phyloP scores from a whole-genome alignment of 2,888 invertebrate species.

The Dysmachus trigonus region DNA sequence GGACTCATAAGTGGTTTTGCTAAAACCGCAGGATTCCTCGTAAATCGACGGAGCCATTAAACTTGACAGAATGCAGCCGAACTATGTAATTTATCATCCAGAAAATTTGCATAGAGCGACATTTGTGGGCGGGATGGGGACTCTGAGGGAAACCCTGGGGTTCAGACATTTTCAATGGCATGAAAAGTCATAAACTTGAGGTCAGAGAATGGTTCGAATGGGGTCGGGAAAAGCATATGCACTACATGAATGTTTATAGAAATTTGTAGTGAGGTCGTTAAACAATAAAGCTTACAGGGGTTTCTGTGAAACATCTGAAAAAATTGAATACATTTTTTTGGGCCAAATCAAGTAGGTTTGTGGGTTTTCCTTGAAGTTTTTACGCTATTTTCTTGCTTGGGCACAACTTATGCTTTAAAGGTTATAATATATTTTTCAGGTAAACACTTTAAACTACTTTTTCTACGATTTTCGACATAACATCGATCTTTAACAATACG shows the following conservation, averaged over 20 bases:
- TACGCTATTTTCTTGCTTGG: background rate
- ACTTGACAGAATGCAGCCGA: conserved; percentile 8
- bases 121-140: background rate
- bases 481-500: no score
- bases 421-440: no score
- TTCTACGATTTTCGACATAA: no score
- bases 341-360: background rate
- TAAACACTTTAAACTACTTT: no score
- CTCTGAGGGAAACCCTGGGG: background rate
- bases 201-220: background rate
- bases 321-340: background rate
- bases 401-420: background rate
- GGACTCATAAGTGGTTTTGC: background rate
- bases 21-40: conserved; percentile 5
- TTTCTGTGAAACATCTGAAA: background rate
- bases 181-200: background rate
- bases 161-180: background rate
- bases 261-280: background rate
- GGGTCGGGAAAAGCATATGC: background rate
- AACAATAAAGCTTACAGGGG: background rate
- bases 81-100: conserved; percentile 14
- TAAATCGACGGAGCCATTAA: conserved; percentile 28
- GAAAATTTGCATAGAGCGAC: background rate
- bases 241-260: background rate
- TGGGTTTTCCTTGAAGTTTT: background rate